Conservation (phyloP, 92 coral and sea anemone genomes). For the Siderastrea radians region DNA sequence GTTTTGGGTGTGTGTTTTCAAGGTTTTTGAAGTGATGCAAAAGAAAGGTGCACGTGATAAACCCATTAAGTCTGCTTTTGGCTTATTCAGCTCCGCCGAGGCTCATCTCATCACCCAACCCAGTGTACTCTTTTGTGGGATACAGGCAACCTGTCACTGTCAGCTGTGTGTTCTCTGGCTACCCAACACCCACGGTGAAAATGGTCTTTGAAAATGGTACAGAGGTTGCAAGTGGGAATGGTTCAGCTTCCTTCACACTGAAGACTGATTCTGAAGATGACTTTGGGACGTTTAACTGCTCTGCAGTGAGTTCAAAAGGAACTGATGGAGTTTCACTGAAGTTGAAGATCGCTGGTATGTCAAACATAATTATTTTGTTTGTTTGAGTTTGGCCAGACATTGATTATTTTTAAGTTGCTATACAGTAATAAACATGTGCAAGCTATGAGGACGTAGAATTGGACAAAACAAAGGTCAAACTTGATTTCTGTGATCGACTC, state of each 20-base stretch:
- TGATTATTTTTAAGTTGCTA: no score
- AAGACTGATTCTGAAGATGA: conserved; percentile 5
- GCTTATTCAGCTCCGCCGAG: conserved; percentile 72
- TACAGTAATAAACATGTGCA: no score
- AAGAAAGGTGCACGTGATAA: neutral
- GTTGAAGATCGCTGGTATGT: conserved; percentile 66
- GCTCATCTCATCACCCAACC: conserved; percentile 51
- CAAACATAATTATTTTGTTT: no score
- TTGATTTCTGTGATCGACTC: no score
- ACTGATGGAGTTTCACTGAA: conserved; percentile 24
- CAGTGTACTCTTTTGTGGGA: conserved; percentile 74
- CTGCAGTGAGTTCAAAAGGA: conserved; percentile 69
- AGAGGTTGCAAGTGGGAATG: conserved; percentile 53
- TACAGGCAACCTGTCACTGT: conserved; percentile 49
- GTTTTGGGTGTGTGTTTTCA: no score
- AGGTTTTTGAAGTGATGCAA: no score
- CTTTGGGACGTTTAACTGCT: conserved; percentile 73
- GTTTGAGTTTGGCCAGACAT: no score
- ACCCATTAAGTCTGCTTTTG: neutral
- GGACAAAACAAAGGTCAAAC: no score
- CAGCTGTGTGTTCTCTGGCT: conserved; percentile 77
- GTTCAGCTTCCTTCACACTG: conserved; percentile 18
- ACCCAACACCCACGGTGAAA: conserved; percentile 72
- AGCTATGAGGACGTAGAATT: no score
- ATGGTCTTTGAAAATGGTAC: conserved; percentile 63